A percentile compares a stretch with the other conserved stretches of the same genome.
Evolutionary conservation across 2,113 vertebrate species (phyloP).

Genomic region (Microtus richardsoni): DNA sequence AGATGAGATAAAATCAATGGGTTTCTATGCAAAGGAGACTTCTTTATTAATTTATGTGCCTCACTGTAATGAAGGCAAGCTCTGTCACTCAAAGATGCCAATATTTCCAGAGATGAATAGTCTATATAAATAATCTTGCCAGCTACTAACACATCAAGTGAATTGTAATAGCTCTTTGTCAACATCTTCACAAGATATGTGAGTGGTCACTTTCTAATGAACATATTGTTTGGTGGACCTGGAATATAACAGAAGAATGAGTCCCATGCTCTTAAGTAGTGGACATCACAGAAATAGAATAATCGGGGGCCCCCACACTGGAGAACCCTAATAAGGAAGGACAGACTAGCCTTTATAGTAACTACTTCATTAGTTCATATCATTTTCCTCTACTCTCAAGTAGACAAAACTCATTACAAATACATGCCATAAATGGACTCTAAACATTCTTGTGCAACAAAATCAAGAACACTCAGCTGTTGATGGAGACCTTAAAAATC

Average conservation of each 20-base stretch:
- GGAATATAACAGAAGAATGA: not conserved
- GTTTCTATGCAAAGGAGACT: not conserved
- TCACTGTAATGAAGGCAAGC: not conserved
- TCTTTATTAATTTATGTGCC: not conserved
- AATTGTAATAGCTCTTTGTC: not conserved
- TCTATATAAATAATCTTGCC: slow-evolving; percentile 1
- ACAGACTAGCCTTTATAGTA: not conserved
- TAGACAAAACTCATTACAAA: not conserved
- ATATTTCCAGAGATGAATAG: not conserved
- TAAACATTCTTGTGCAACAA: not conserved
- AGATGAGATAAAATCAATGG: not conserved
- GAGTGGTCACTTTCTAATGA: not conserved
- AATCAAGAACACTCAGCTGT: not conserved
- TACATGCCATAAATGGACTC: not conserved
- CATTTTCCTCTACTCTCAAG: not conserved
- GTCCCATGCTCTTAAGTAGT: too few species aligned
- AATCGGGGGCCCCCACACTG: not conserved
- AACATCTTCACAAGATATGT: not conserved
- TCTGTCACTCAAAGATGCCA: not conserved
- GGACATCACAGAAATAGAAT: not conserved
- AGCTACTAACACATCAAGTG: not conserved
- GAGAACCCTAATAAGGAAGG: not conserved
- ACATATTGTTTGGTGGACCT: not conserved
- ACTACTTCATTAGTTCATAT: not conserved
- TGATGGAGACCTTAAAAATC: not conserved